Evolutionary conservation across 2,797 vertebrate genomes (phyloP), one percentile per base, ranked within the genome.

Genomic region (Borostomias antarcticus): DNA sequence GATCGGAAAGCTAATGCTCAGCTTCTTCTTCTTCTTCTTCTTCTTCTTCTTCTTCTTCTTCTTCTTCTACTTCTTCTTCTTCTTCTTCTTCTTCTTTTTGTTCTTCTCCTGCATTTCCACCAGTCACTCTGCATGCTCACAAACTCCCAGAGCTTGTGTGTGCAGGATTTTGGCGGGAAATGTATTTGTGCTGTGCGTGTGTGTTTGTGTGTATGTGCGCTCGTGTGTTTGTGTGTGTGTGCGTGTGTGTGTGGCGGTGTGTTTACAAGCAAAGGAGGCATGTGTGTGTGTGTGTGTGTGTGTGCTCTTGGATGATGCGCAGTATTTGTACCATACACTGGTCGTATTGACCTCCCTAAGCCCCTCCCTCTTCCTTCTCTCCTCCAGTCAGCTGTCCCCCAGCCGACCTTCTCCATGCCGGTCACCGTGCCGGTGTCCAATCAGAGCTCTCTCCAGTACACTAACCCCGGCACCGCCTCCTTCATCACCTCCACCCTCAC

Each of bases 341-440:
- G n/a, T n/a, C n/a, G n/a, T n/a, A n/a, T 28, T n/a, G 15, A 59
- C 43, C 6, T 37, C 33, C 64, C 72, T 86, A 72, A 88, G 9
- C 69, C 62, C 64, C 61, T 0, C 66, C 73, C 23, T 64, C 74
- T 73, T 77, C n/a, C 66, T 74, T 21, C 77, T 79, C 79, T 76
- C 76, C 75, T 75, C 80, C 90, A 98, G 97, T 96, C 96, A 47
- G 76, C 95, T 77, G 93, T 98, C 82, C 96, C 94, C 35, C 94
- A 95, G 62, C 93, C 96, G 5, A 96, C 95, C 86, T 98, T 98
- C 58, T 95, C 96, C 90, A 96, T 98, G 95, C 96, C 97, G 0
- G 95, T 98, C 86, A 96, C 96, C 43, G 95, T 98, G 79, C 96
- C 97, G 0, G 96, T 97, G 82, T 94, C 92, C 93, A 98, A 93